These are phyloP conservation scores for Chrysocyon brachyurus DNA, from an alignment of 2,797 vertebrate species.

Conservation along the genomic window DNA sequence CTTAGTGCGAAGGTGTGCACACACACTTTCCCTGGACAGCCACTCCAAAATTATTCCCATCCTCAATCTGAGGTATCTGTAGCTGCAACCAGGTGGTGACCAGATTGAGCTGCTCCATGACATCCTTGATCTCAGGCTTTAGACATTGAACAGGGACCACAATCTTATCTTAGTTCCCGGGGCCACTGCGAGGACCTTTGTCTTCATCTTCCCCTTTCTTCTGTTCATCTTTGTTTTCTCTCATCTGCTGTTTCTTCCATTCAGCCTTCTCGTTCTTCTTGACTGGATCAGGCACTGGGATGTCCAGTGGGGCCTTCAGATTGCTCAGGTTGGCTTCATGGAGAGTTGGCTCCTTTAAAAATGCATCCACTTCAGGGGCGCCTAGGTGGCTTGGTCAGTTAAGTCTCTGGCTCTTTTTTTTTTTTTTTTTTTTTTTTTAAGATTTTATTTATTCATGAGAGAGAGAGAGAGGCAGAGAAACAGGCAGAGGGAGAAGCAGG, in stretches of 20 bases:
- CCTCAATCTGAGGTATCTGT: conserved; percentile 94
- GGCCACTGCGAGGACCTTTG: conserved; percentile 92
- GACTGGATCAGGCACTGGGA: conserved; percentile 93
- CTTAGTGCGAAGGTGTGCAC: conserved; percentile 93
- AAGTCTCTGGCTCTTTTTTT: background rate
- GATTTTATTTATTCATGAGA: no score
- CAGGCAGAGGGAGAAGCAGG: no score
- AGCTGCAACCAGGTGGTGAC: conserved; percentile 95
- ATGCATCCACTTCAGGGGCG: conserved; percentile 90
- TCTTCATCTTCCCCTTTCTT: conserved; percentile 94
- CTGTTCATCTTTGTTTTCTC: conserved; percentile 87
- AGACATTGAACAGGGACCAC: conserved; percentile 90
- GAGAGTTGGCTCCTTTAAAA: conserved; percentile 90
- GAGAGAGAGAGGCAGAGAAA: no score
- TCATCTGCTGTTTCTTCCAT: conserved; percentile 81
- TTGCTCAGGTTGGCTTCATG: conserved; percentile 89
- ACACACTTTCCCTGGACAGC: conserved; percentile 96
- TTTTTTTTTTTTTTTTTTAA: no score
- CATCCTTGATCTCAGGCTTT: conserved; percentile 93
- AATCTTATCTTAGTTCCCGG: conserved; percentile 92
- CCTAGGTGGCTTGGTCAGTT: background rate
- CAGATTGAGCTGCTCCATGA: conserved; percentile 94
- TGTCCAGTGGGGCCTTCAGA: conserved; percentile 92
- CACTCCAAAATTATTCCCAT: conserved; percentile 96
- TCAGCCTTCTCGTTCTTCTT: conserved; percentile 88